These are phyloP conservation scores for Gallinago nigripennis DNA, from an alignment of 2,797 vertebrate species.

Conservation along the genomic window DNA sequence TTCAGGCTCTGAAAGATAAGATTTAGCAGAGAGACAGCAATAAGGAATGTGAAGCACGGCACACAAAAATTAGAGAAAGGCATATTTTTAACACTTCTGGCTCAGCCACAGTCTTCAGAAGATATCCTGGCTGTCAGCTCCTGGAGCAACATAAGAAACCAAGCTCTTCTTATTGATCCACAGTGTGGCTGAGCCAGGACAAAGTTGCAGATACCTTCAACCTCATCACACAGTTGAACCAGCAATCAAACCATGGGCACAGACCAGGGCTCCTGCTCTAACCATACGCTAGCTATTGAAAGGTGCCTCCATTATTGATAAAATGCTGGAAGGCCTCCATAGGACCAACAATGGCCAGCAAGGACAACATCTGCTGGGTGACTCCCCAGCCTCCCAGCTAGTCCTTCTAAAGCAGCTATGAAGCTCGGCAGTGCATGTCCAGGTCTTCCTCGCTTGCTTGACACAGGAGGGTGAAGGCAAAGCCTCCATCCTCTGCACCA, in stretches of 20 bases:
- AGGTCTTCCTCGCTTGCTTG: background rate
- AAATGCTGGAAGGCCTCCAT: background rate
- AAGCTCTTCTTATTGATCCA: background rate
- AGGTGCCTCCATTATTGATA: background rate
- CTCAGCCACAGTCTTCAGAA: background rate
- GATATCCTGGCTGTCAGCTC: background rate
- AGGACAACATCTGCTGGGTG: fast-evolving
- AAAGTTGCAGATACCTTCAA: background rate
- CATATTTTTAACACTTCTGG: background rate
- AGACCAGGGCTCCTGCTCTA: background rate
- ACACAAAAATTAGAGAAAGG: background rate
- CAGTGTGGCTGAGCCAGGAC: background rate
- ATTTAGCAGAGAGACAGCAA: background rate
- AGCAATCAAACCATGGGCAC: background rate
- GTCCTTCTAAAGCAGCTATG: background rate
- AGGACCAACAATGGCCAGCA: background rate
- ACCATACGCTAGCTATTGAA: background rate
- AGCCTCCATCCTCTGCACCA: background rate
- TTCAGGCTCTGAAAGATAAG: background rate
- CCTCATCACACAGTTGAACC: background rate
- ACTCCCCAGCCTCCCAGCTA: background rate
- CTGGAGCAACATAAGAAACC: background rate
- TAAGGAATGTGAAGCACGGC: background rate
- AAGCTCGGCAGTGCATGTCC: fast-evolving
- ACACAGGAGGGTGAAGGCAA: background rate